Evolutionary conservation across 2,113 vertebrate species (phyloP), one percentile per base, ranked within the genome.

Genomic region (Alethe castanea): DNA sequence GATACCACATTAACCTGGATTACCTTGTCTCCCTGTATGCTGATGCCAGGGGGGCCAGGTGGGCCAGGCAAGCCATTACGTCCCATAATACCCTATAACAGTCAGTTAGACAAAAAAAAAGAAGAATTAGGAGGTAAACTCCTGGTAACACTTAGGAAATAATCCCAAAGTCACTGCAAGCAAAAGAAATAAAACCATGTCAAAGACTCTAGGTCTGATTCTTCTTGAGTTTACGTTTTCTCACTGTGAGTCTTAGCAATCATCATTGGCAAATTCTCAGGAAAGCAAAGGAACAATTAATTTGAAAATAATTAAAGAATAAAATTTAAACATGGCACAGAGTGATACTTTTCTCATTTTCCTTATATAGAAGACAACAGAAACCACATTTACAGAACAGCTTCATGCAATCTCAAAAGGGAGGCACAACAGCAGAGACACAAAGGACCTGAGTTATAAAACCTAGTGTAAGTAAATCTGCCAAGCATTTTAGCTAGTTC

Each of bases 1-100:
- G 18, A 11, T 50, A 62, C 2, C 19, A 59, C 23, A 59, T 24
- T 54, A 77, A 70, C 19, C 6, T 59, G 62, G 80, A 84, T 97
- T 98, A 99, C 99, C 98, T 99, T 99, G 77, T 96, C 96, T 80
- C 99, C 99, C 95, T 98, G 98, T 79, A 98, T 97, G 48, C 98
- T 98, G 9, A 98, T 94, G 19, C 99, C 98, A 50, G 97, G 88
- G 33, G 53, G 86, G 2, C 99, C 99, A 28, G 92, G 90, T 11
- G 94, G 66, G 9, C 99, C 99, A 69, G 95, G 95, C 47, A 98
- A 86, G 12, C 98, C 98, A 33, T 96, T 83, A 81, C 95, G 97
- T 29, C 99, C 99, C 38, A 93, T 83, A 52, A 93, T 48, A 42
- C 99, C 98, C 99, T 99, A 9, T 47, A 86, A 62, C 28, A 95